phyloP scores from a whole-genome alignment of 2,888 invertebrate species.

The Ganaspis brasiliensis region DNA sequence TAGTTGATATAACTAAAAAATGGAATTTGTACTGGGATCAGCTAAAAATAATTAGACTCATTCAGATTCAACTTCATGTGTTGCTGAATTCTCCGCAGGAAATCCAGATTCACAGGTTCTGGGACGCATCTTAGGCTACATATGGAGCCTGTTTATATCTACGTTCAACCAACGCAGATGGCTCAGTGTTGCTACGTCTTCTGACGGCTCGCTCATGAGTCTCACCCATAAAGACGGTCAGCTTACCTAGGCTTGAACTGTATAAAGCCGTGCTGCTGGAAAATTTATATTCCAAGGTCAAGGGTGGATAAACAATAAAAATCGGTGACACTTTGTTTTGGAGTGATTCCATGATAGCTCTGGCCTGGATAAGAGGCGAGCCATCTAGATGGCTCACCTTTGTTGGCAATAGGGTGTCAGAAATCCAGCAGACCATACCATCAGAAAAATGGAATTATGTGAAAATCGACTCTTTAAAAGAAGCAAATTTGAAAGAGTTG shows the following conservation, averaged over 20 bases:
- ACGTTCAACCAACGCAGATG: neutral
- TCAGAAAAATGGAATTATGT: neutral
- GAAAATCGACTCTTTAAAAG: slow-evolving; percentile 43
- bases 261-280: too few relatives aligned
- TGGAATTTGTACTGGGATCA: too few relatives aligned
- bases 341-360: neutral
- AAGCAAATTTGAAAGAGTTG: slow-evolving; percentile 23
- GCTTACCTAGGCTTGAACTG: too few relatives aligned
- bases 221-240: too few relatives aligned
- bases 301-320: neutral
- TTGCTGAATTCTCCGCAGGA: neutral
- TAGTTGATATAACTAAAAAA: too few relatives aligned
- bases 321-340: neutral
- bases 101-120: neutral
- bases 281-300: too few relatives aligned
- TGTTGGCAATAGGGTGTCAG: neutral
- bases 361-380: neutral
- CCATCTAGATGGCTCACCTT: neutral
- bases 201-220: too few relatives aligned
- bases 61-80: neutral
- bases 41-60: neutral
- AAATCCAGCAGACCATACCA: neutral
- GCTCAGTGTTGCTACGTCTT: too few relatives aligned
- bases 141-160: neutral
- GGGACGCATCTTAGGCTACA: neutral